phyloP scores from a whole-genome alignment of 1,140 invertebrate species.

The Calliopsis andreniformis region DNA sequence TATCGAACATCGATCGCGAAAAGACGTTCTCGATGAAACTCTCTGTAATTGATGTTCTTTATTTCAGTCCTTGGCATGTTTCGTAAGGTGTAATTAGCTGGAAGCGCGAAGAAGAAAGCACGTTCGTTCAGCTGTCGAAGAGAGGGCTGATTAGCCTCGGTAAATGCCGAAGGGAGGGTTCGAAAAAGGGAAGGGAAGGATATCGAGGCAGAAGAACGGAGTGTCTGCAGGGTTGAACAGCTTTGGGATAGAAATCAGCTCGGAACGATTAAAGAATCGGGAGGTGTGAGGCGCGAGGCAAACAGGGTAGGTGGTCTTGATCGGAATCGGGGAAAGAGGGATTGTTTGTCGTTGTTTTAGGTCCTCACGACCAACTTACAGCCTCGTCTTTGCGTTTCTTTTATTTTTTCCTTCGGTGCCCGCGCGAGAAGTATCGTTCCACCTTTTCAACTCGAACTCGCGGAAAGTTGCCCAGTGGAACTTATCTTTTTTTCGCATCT shows the following conservation, averaged over 20 bases:
- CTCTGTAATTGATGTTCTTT: neutral
- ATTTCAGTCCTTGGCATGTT: neutral
- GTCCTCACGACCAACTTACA: neutral
- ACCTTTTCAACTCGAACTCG: neutral
- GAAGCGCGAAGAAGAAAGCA: neutral
- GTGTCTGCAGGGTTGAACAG: conserved; percentile 50
- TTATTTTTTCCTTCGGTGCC: neutral
- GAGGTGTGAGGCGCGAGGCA: neutral
- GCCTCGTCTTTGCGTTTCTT: neutral
- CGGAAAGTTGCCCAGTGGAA: neutral
- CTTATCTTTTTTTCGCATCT: neutral
- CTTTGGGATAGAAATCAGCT: conserved; percentile 49
- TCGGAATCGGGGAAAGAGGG: conserved; percentile 28
- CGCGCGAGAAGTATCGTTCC: conserved; percentile 1
- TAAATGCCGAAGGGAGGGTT: conserved; percentile 13
- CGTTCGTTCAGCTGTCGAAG: neutral
- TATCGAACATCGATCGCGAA: too few relatives aligned
- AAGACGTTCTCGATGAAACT: neutral
- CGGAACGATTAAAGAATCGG: conserved; percentile 50
- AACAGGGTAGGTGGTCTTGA: conserved; percentile 29
- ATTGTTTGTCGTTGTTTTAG: conserved; percentile 22
- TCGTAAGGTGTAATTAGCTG: neutral
- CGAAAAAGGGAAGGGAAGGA: neutral
- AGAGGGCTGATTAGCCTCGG: conserved; percentile 6
- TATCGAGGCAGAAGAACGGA: conserved; percentile 37